These are phyloP conservation scores for Phyllotis vaccarum DNA, from an alignment of 2,797 vertebrate species.

Conservation along the genomic window DNA sequence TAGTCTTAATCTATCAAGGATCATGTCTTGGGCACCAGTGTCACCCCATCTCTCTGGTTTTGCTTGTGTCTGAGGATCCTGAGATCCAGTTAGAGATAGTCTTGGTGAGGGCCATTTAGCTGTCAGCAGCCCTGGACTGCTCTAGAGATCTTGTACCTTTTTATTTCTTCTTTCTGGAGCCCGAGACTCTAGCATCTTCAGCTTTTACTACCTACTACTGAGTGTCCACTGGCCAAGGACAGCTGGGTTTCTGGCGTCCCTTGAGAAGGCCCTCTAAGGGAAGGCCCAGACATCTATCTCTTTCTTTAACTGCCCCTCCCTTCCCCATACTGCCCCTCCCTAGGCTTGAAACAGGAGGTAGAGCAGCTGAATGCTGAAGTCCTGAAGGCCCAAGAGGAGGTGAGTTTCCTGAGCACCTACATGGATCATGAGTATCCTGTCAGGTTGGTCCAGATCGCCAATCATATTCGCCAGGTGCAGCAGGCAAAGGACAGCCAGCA, in stretches of 20 bases:
- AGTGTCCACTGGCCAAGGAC: not conserved
- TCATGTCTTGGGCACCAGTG: not conserved
- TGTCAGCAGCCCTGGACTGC: not conserved
- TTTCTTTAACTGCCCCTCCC: not conserved
- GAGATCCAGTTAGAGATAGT: not conserved
- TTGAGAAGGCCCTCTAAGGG: not conserved
- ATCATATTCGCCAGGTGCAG: conserved; percentile 68
- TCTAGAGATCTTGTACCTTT: not conserved
- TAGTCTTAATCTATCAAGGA: not conserved
- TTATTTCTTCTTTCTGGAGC: not conserved
- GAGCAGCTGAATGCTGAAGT: conserved; percentile 69
- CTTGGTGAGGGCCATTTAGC: not conserved
- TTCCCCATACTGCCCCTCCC: not conserved
- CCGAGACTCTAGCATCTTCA: not conserved
- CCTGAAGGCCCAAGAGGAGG: conserved; percentile 52
- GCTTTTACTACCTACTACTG: not conserved
- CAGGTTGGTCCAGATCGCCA: conserved; percentile 61
- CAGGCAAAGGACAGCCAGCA: conserved; percentile 74
- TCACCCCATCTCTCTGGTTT: not conserved
- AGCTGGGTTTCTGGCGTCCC: not conserved
- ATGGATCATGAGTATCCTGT: conserved; percentile 55
- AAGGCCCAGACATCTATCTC: not conserved
- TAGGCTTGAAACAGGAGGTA: conserved; percentile 79
- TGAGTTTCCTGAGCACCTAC: conserved; percentile 71
- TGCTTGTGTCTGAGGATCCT: not conserved